Percentiles rank a stretch among this genome's conserved stretches.
phyloP scores from a whole-genome alignment of 1,140 invertebrate species.

The Drosophila auraria region DNA sequence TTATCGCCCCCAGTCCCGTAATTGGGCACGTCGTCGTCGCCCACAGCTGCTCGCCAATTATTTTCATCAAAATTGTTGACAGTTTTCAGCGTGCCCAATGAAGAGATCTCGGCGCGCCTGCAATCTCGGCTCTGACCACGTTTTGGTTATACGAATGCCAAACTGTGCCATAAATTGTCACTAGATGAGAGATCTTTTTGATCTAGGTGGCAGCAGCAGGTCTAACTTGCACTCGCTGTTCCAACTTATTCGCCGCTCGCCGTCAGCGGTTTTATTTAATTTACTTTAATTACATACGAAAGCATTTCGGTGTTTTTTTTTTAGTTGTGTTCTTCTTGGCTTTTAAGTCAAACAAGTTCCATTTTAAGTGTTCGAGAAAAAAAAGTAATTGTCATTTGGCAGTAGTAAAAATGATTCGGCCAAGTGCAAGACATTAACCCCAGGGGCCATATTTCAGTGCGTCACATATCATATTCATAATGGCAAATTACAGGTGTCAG shows the following conservation, averaged over 20 bases:
- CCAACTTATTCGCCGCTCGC: background rate
- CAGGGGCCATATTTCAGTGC: conserved; percentile 28
- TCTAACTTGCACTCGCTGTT: conserved; percentile 56
- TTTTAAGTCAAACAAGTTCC: conserved; percentile 73
- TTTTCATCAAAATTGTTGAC: conserved; percentile 83
- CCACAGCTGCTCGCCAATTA: conserved; percentile 72
- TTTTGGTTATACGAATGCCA: conserved; percentile 76
- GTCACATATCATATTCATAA: conserved; percentile 28
- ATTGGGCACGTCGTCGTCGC: conserved; percentile 63
- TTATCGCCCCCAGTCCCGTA: conserved; percentile 73
- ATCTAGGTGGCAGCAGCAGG: conserved; percentile 31
- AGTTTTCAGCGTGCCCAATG: conserved; percentile 71
- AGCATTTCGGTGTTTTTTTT: conserved; percentile 51
- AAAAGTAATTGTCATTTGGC: conserved; percentile 53
- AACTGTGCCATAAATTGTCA: conserved; percentile 71
- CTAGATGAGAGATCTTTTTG: conserved; percentile 54
- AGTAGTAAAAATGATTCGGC: conserved; percentile 26
- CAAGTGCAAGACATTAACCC: conserved; percentile 49
- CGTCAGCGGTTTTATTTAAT: conserved; percentile 66
- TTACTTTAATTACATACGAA: conserved; percentile 76
- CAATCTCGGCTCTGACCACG: conserved; percentile 42
- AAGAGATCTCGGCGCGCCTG: conserved; percentile 52
- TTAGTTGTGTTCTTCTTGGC: conserved; percentile 19
- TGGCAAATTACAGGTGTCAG: conserved; percentile 8
- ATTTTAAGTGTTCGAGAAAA: conserved; percentile 58